Conservation (phyloP, 1,140 invertebrate genomes). For the Anoplophora glabripennis region DNA sequence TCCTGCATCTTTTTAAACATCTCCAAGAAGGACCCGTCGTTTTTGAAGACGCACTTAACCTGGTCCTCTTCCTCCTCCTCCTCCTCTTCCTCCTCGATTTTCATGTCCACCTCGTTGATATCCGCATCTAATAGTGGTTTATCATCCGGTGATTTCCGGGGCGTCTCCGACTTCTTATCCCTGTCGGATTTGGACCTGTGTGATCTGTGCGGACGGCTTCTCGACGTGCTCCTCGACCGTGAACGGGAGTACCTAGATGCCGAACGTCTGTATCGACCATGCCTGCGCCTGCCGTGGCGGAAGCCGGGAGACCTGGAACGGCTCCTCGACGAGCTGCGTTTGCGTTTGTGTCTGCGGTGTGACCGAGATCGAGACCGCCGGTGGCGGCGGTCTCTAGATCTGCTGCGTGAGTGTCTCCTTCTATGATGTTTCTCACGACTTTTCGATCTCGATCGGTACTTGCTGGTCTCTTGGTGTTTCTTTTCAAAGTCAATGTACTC, state of each 20-base stretch:
- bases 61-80: constrained; percentile 41
- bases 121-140: constrained; percentile 16
- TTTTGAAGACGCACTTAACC: constrained; percentile 64
- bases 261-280: constrained; percentile 21
- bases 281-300: constrained; percentile 38
- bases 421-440: constrained; percentile 36
- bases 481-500: constrained; percentile 37
- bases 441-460: constrained; percentile 30
- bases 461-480: constrained; percentile 29
- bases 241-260: constrained; percentile 29
- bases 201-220: constrained; percentile 42
- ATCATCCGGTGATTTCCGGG: constrained; percentile 14
- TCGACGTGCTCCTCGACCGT: constrained; percentile 44
- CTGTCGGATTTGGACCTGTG: constrained; percentile 38
- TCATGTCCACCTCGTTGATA: constrained; percentile 29
- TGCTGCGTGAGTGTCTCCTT: constrained; percentile 23
- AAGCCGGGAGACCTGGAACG: constrained; percentile 36
- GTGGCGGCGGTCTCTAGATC: constrained; percentile 24
- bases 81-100: constrained; percentile 36
- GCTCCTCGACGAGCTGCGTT: constrained; percentile 23
- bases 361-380: constrained; percentile 24
- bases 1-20: constrained; percentile 88
- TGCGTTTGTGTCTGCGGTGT: constrained; percentile 17
- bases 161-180: constrained; percentile 6
- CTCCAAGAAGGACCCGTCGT: constrained; percentile 86